phyloP scores from a whole-genome alignment of 2,888 invertebrate species.

The Parascotia fuliginaria region DNA sequence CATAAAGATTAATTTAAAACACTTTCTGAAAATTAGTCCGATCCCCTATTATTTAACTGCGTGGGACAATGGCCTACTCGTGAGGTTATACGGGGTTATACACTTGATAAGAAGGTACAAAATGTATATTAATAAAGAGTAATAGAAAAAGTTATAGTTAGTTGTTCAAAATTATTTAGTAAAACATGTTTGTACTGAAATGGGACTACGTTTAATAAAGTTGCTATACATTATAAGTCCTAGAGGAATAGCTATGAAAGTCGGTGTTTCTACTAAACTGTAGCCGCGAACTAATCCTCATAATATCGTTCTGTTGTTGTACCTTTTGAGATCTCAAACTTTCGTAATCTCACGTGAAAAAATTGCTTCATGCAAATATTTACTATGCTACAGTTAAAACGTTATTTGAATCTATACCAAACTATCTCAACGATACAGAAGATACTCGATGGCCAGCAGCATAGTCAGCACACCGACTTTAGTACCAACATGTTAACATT shows the following conservation, averaged over 20 bases:
- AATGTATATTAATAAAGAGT: background rate
- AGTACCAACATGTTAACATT: background rate
- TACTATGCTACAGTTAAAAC: too few species aligned
- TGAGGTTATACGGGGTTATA: constrained; percentile 31
- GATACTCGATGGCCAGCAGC: too few species aligned
- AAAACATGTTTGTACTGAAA: constrained; percentile 18
- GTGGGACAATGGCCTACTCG: too few species aligned
- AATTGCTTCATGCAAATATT: too few species aligned
- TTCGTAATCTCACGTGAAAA: too few species aligned
- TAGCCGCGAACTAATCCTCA: too few species aligned
- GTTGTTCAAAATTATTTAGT: background rate
- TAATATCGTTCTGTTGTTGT: too few species aligned
- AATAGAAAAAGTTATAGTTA: background rate
- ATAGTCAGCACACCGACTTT: background rate
- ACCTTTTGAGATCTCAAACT: too few species aligned
- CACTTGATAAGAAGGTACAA: constrained; percentile 11
- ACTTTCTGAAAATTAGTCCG: too few species aligned
- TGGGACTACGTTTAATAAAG: constrained; percentile 13
- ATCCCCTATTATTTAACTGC: too few species aligned
- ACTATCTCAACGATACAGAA: too few species aligned
- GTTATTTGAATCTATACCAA: background rate
- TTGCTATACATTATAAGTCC: constrained; percentile 3
- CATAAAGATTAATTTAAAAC: too few species aligned
- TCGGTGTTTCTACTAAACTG: background rate
- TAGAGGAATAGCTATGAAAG: background rate